These are phyloP conservation scores for Aurelia aurita complex sp. Pacific DNA, from an alignment of 30 jellyfish, hydroid and myxozoan genomes.

Conservation along the genomic window DNA sequence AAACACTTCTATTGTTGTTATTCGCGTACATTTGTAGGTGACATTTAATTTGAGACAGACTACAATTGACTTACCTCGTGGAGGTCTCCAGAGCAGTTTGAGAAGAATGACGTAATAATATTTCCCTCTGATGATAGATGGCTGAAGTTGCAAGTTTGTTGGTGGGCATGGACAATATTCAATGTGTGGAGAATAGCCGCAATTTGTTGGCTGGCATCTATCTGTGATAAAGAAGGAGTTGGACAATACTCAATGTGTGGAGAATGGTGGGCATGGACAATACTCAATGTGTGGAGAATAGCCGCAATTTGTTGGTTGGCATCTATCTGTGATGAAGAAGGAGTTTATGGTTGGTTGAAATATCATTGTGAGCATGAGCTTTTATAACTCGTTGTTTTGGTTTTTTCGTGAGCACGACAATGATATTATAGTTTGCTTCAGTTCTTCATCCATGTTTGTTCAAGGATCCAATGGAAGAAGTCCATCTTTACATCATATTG, in stretches of 20 bases:
- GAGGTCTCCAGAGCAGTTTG: constrained; percentile 31
- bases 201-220: constrained; percentile 27
- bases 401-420: no score
- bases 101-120: constrained; percentile 40
- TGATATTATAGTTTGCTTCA: no score
- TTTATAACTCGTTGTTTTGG: no score
- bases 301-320: constrained; percentile 31
- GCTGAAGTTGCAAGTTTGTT: constrained; percentile 19
- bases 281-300: constrained; percentile 21
- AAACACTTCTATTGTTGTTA: no score
- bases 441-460: neutral
- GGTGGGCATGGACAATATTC: constrained; percentile 69
- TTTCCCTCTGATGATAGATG: constrained; percentile 8
- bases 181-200: constrained; percentile 10
- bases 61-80: constrained; percentile 2
- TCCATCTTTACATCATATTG: no score
- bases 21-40: no score
- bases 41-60: no score
- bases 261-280: constrained; percentile 58
- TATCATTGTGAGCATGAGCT: no score
- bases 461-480: neutral
- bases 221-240: neutral
- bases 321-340: constrained; percentile 6
- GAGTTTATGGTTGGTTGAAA: no score
- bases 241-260: no score